phyloP scores from a whole-genome alignment of 2,888 invertebrate species.

The Cheilosia variabilis region DNA sequence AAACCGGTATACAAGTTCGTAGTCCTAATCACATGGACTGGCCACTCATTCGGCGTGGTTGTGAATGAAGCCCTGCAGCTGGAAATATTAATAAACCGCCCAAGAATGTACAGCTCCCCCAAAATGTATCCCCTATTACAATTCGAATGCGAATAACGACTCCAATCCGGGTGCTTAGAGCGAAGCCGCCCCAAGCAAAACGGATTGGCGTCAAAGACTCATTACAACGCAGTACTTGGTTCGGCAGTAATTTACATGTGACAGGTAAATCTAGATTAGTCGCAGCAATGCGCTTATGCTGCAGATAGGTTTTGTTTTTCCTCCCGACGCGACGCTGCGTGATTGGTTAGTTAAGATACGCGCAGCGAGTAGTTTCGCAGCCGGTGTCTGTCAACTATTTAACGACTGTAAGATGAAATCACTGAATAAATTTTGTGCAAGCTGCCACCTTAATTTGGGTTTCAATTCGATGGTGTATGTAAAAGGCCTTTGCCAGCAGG shows the following conservation, averaged over 20 bases:
- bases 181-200: slow-evolving; percentile 60
- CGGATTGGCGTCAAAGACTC: slow-evolving; percentile 67
- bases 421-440: slow-evolving; percentile 63
- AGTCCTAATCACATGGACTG: slow-evolving; percentile 34
- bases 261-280: slow-evolving; percentile 74
- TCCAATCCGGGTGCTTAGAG: slow-evolving; percentile 50
- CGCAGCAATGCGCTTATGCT: slow-evolving; percentile 66
- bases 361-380: slow-evolving; percentile 44
- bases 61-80: slow-evolving; percentile 68
- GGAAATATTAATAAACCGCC: slow-evolving; percentile 64
- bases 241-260: slow-evolving; percentile 72
- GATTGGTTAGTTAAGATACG: slow-evolving; percentile 65
- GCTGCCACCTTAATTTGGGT: slow-evolving; percentile 43
- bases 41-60: slow-evolving; percentile 41
- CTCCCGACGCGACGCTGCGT: slow-evolving; percentile 7
- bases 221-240: slow-evolving; percentile 63
- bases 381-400: slow-evolving; percentile 64
- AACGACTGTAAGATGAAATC: slow-evolving; percentile 67
- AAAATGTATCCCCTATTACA: slow-evolving; percentile 1
- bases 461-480: slow-evolving; percentile 5
- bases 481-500: not conserved
- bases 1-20: slow-evolving; percentile 27
- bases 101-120: slow-evolving; percentile 53
- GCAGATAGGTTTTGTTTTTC: slow-evolving; percentile 36
- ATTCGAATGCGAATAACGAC: slow-evolving; percentile 29